These are phyloP conservation scores for Oncorhynchus keta DNA, from an alignment of 2,113 vertebrate species.

Conservation along the genomic window DNA sequence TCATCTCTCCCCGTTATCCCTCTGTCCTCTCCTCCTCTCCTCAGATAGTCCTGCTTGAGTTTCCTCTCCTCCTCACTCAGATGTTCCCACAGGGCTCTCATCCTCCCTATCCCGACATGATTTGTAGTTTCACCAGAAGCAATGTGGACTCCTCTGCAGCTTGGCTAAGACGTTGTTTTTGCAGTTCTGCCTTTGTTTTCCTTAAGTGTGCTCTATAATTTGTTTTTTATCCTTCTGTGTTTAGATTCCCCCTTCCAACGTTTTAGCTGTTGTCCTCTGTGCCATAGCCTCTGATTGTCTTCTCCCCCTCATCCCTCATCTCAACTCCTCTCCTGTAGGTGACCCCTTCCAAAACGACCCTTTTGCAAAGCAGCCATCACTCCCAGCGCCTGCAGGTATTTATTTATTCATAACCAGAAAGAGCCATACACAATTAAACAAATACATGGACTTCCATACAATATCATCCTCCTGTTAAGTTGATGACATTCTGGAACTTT, in stretches of 20 bases:
- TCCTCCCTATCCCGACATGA: neutral
- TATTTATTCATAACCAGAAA: neutral
- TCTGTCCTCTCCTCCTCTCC: neutral
- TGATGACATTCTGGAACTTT: too few species aligned
- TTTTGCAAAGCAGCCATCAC: constrained; percentile 81
- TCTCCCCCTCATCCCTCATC: constrained; percentile 14
- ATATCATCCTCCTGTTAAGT: too few species aligned
- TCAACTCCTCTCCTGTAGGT: constrained; percentile 62
- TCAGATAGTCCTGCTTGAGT: too few species aligned
- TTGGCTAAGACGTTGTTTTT: constrained; percentile 3
- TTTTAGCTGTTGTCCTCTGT: constrained; percentile 16
- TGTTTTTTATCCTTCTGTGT: neutral
- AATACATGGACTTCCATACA: too few species aligned
- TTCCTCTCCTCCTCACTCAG: neutral
- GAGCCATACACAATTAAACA: neutral
- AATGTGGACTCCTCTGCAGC: neutral
- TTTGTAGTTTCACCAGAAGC: constrained; percentile 1
- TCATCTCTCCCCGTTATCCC: neutral
- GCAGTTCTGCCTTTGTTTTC: constrained; percentile 1
- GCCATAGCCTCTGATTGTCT: constrained; percentile 29
- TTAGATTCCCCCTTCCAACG: neutral
- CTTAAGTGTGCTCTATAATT: neutral
- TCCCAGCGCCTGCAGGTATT: constrained; percentile 79
- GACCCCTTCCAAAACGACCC: constrained; percentile 94
- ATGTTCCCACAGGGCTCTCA: neutral